Evolutionary conservation across 2,888 invertebrate species (phyloP).

Genomic region (Drosophila prolongata): DNA sequence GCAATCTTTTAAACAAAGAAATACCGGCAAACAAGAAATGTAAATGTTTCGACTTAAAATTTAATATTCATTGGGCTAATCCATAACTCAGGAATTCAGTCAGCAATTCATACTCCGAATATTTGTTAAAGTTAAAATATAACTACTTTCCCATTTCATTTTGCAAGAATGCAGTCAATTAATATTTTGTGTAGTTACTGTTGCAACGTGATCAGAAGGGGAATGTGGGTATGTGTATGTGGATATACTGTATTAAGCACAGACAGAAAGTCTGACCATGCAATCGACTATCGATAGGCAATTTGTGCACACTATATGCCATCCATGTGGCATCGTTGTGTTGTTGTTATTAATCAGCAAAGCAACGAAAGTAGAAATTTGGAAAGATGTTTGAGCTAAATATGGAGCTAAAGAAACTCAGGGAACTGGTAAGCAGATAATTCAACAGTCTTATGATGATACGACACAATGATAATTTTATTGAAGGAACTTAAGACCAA

Average conservation of each 20-base stretch:
- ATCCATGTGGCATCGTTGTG: constrained; percentile 29
- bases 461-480: background rate
- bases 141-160: too few relatives aligned
- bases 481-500: constrained; percentile 25
- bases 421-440: constrained; percentile 28
- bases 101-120: too few relatives aligned
- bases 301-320: background rate
- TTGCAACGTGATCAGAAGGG: too few relatives aligned
- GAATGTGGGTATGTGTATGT: background rate
- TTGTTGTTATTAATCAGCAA: constrained; percentile 20
- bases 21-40: too few relatives aligned
- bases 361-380: constrained; percentile 6
- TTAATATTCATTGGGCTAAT: too few relatives aligned
- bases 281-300: background rate
- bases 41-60: too few relatives aligned
- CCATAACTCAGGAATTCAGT: too few relatives aligned
- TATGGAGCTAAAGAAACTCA: constrained; percentile 34
- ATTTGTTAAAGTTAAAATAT: too few relatives aligned
- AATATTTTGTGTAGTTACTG: too few relatives aligned
- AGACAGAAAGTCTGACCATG: background rate
- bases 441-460: fast-evolving
- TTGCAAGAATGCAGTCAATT: too few relatives aligned
- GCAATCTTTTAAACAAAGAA: too few relatives aligned
- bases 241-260: background rate
- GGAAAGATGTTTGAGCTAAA: constrained; percentile 36